A percentile compares a stretch with the other conserved stretches of the same genome.
Evolutionary conservation across 2,888 invertebrate species (phyloP).

Genomic region (Trilocha varians): DNA sequence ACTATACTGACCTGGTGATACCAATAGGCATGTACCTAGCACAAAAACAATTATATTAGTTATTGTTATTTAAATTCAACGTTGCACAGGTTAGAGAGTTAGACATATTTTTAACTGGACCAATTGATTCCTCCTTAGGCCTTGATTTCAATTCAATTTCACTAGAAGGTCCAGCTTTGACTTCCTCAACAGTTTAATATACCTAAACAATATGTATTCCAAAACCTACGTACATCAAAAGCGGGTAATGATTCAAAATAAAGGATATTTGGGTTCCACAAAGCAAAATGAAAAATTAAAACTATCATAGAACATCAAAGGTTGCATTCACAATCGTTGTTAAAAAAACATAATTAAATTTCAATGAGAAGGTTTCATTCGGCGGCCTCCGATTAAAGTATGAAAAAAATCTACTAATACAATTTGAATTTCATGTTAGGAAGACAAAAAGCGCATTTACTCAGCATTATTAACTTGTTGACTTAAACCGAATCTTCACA

Average conservation of each 20-base stretch:
- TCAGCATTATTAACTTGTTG: neutral
- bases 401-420: neutral
- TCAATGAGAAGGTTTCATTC: too few relatives aligned
- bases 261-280: neutral
- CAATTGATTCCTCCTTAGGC: too few relatives aligned
- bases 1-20: neutral
- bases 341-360: too few relatives aligned
- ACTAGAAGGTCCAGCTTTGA: too few relatives aligned
- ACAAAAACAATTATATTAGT: neutral
- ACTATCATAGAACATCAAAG: neutral
- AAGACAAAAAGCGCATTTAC: neutral
- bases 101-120: too few relatives aligned
- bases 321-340: too few relatives aligned
- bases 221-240: neutral
- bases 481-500: neutral
- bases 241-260: neutral
- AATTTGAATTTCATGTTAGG: neutral
- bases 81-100: too few relatives aligned
- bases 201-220: too few relatives aligned
- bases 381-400: too few relatives aligned
- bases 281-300: neutral
- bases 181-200: too few relatives aligned
- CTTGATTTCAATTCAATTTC: too few relatives aligned
- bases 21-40: neutral
- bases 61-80: neutral